Conservation (phyloP, 1,140 invertebrate species). For the Pachypeltis micranthus region DNA sequence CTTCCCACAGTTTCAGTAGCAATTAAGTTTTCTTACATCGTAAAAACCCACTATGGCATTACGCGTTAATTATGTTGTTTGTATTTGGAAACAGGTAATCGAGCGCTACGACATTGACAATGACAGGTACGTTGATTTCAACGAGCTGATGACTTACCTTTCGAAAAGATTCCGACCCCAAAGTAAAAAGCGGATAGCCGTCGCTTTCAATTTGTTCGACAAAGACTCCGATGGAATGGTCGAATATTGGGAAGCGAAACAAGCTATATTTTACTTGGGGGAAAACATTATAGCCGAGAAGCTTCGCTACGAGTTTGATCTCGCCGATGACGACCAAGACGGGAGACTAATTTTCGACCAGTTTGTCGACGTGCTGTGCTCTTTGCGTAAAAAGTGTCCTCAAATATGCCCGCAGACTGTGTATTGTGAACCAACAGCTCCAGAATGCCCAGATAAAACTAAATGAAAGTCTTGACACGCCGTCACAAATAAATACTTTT, state of each 20-base stretch:
- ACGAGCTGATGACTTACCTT: constrained; percentile 1
- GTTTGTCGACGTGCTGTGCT: constrained; percentile 5
- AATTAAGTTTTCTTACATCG: no score
- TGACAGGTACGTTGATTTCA: background rate
- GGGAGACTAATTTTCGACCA: constrained; percentile 9
- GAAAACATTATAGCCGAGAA: background rate
- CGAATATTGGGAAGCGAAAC: constrained; percentile 13
- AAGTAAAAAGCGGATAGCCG: background rate
- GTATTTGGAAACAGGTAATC: background rate
- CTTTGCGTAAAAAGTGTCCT: background rate
- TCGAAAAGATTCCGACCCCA: background rate
- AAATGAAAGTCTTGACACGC: no score
- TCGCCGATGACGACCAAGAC: constrained; percentile 8
- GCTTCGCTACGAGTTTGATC: background rate
- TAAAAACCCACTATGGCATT: no score
- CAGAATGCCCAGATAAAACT: no score
- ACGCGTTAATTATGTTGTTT: no score
- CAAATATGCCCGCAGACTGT: background rate
- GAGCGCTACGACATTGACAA: constrained; percentile 1
- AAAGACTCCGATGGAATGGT: constrained; percentile 14
- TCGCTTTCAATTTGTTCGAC: constrained; percentile 14
- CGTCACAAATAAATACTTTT: no score
- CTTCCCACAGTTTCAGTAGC: no score
- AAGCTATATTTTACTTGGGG: constrained; percentile 9
- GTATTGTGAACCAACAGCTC: background rate